A percentile compares a stretch with the other conserved stretches of the same genome.
These are phyloP conservation scores for Phataginus tetradactyla DNA, from an alignment of 2,797 vertebrate species.

Conservation along the genomic window DNA sequence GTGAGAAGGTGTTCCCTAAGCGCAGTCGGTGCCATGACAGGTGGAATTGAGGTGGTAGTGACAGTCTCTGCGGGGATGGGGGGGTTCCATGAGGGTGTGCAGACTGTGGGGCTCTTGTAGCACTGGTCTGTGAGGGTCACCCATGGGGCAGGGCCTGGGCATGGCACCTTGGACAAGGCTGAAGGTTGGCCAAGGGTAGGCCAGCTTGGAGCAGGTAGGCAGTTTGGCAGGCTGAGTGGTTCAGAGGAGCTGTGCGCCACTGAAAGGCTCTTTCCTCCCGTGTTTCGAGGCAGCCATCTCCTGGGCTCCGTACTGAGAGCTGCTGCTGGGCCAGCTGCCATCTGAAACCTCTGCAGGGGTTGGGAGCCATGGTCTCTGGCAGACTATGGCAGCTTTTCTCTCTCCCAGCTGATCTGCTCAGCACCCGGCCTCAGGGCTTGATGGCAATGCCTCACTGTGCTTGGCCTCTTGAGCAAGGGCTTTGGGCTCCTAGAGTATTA, in stretches of 20 bases:
- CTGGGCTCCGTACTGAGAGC: not conserved
- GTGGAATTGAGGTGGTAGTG: too few relatives aligned
- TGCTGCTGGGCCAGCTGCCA: too few relatives aligned
- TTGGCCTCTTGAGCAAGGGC: not conserved
- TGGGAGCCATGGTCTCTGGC: not conserved
- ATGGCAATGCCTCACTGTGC: not conserved
- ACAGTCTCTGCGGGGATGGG: not conserved
- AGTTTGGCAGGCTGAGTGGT: not conserved
- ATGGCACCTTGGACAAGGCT: not conserved
- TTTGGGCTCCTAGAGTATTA: not conserved
- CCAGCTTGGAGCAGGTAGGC: not conserved
- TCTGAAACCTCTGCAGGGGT: not conserved
- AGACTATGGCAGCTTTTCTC: accelerated
- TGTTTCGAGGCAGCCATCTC: accelerated
- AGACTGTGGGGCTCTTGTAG: not conserved
- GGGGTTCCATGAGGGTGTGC: too few relatives aligned
- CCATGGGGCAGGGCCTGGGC: not conserved
- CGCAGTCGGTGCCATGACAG: too few relatives aligned
- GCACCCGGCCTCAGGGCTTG: accelerated
- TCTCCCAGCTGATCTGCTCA: accelerated
- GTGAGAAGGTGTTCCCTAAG: too few relatives aligned
- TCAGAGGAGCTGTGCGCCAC: too few relatives aligned
- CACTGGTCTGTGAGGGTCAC: not conserved
- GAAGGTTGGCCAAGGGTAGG: not conserved
- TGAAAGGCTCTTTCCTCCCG: not conserved